Conservation (phyloP, 1,140 invertebrate genomes). For the Zaprionus nigranus region DNA sequence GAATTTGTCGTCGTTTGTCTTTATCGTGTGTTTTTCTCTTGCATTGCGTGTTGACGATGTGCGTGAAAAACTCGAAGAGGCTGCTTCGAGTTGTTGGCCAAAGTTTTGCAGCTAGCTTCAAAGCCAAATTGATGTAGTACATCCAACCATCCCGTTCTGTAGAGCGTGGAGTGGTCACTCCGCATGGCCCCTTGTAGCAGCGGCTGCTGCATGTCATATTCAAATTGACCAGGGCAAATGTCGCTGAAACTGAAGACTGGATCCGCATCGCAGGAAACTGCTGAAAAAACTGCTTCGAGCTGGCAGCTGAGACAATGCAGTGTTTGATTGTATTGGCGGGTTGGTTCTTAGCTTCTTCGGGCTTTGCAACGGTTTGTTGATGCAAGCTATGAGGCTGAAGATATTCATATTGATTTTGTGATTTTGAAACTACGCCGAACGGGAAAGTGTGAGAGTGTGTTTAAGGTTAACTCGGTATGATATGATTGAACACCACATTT, state of each 20-base stretch:
- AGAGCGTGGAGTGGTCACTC: constrained; percentile 61
- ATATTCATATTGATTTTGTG: neutral
- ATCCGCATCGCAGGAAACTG: neutral
- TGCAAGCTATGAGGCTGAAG: constrained; percentile 54
- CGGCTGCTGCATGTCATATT: constrained; percentile 53
- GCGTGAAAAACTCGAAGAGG: constrained; percentile 44
- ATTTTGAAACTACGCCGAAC: neutral
- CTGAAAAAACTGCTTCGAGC: neutral
- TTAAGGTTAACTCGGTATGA: no score
- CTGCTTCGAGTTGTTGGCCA: constrained; percentile 65
- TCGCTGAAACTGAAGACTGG: neutral
- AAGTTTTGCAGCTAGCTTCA: constrained; percentile 54
- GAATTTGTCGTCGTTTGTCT: constrained; percentile 70
- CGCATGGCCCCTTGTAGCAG: neutral
- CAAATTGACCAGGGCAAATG: constrained; percentile 74
- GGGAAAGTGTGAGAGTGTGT: no score
- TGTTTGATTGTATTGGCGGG: neutral
- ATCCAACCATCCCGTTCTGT: constrained; percentile 31
- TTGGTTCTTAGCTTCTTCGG: constrained; percentile 17
- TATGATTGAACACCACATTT: no score
- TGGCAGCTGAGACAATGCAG: neutral
- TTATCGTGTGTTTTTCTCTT: constrained; percentile 53
- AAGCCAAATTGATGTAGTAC: constrained; percentile 64
- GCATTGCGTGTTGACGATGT: constrained; percentile 68
- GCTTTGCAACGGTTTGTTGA: constrained; percentile 73